phyloP scores from a whole-genome alignment of 2,888 invertebrate genomes.

The Metallyticus violacea region DNA sequence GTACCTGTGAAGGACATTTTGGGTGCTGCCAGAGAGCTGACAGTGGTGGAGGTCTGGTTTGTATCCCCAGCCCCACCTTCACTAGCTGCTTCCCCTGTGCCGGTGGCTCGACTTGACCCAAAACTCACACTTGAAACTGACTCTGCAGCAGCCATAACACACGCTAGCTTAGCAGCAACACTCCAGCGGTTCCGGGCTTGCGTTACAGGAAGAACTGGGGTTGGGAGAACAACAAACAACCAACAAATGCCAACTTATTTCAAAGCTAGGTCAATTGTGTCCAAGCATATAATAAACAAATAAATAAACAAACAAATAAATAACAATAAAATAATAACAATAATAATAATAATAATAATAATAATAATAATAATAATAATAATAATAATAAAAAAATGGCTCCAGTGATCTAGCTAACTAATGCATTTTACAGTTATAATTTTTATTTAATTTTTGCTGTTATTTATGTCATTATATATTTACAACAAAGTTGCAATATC shows the following conservation, averaged over 20 bases:
- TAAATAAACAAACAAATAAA: no score
- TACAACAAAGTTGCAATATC: no score
- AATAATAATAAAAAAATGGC: no score
- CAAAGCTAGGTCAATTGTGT: not conserved
- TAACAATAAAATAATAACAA: no score
- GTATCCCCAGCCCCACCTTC: slow-evolving; percentile 21
- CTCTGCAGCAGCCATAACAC: slow-evolving; percentile 31
- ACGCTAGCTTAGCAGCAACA: slow-evolving; percentile 13
- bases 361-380: no score
- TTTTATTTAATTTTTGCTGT: no score
- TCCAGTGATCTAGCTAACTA: no score
- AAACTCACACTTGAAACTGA: slow-evolving; percentile 38
- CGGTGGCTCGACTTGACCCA: slow-evolving; percentile 33
- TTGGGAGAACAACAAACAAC: slow-evolving; percentile 1
- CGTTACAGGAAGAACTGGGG: slow-evolving; percentile 13
- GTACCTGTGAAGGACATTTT: slow-evolving; percentile 30
- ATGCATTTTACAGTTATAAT: no score
- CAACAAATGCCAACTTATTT: not conserved
- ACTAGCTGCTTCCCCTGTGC: slow-evolving; percentile 6
- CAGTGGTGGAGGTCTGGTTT: slow-evolving; percentile 29
- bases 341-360: no score
- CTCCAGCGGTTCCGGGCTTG: slow-evolving; percentile 16
- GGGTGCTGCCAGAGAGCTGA: slow-evolving; percentile 17
- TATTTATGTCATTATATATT: no score
- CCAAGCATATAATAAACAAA: not conserved